Conservation (phyloP, 1,140 invertebrate genomes). For the Arctopsyche grandis region DNA sequence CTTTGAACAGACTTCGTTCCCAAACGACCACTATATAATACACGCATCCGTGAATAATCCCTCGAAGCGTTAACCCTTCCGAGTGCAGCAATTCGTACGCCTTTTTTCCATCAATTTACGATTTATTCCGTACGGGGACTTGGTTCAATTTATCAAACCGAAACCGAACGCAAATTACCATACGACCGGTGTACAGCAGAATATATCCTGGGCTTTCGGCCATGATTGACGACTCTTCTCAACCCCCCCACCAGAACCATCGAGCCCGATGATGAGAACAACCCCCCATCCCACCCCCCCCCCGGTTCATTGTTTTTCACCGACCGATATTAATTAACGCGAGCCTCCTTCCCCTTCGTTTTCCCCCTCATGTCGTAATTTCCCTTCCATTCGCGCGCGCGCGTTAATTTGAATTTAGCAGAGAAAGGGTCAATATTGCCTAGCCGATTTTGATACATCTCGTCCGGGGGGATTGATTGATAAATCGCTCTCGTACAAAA, state of each 20-base stretch:
- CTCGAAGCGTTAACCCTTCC: too few relatives aligned
- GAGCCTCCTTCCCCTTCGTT: background rate
- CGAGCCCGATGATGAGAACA: constrained; percentile 7
- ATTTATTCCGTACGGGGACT: too few relatives aligned
- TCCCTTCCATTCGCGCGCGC: background rate
- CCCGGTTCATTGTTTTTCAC: constrained; percentile 1
- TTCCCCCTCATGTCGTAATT: background rate
- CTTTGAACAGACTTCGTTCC: too few relatives aligned
- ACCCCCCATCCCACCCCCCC: background rate
- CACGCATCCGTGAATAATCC: too few relatives aligned
- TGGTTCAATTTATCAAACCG: background rate
- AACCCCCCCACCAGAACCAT: background rate
- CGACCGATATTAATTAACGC: constrained; percentile 18
- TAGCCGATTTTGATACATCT: background rate
- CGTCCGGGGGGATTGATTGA: background rate
- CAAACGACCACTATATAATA: too few relatives aligned
- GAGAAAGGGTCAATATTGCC: background rate
- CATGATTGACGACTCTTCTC: constrained; percentile 23
- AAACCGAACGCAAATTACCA: background rate
- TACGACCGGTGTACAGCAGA: background rate
- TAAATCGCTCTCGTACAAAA: background rate
- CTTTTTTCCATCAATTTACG: too few relatives aligned
- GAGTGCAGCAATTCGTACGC: too few relatives aligned
- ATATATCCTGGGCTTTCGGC: background rate
- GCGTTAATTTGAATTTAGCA: constrained; percentile 1